Base-by-base conservation (phyloP, 2,888 invertebrate genomes). In the Mythimna loreyi region DNA sequence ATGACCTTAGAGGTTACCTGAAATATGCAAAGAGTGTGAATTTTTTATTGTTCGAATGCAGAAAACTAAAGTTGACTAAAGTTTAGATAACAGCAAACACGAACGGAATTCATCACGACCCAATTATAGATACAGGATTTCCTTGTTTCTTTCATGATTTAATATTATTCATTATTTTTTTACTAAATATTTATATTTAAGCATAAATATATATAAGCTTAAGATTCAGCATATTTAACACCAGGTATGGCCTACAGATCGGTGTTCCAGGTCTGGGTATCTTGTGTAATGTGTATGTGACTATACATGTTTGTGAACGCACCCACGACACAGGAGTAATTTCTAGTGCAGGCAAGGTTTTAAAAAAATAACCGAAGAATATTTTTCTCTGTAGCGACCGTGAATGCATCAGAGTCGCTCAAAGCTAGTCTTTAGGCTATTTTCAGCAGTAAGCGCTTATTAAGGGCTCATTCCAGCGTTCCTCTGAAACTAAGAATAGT, bases 1-100 rank as follows among this genome's bases (percentile, higher is more conserved):
- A 55, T 87, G 88, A 90, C 90, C 90, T 91, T 87, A 62, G 28
- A 40, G 43, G 55, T 65, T 53, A 43, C n/a, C 23, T 6, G 13
- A 61, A 78, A 64, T 67, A 59, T 75, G 58, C 56, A 62, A 66
- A 59, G 13, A 40, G 28, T 45, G 33, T 25, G 57, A 47, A 40
- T 49, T 40, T 21, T 40, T 55, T 28, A 49, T 62, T 45, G n/a
- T 45, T 21, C 30, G 28, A 63, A 55, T 33, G 53, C 33, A 55
- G 21, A 33, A 55, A 49, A 59, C 13, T 49, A 28, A 13, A 47
- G n/a, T 64, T 55, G 30, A 57, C 33, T 28, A 25, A 47, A 59
- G 21, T 21, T 28, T 28, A 40, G 25, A 64, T 47, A 33, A 30
- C 23, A 57, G 28, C 8, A 7, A 36, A 16, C 49, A 65, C 61